phyloP scores from a whole-genome alignment of 2,888 invertebrate species.

The Entomobrya proxima region DNA sequence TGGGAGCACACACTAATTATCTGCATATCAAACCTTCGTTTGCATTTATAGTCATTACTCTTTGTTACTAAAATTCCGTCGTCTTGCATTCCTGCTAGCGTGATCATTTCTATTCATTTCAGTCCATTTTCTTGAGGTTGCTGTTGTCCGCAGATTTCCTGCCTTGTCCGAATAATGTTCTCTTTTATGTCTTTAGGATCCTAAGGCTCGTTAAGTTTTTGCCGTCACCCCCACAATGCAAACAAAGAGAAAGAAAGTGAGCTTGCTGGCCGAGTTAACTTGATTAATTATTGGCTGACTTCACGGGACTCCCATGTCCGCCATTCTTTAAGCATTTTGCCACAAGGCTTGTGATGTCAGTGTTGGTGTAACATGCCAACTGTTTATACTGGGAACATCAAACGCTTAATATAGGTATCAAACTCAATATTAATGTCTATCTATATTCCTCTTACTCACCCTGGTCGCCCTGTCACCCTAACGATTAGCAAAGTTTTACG shows the following conservation, averaged over 20 bases:
- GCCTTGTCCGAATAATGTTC: too few species aligned
- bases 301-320: slow-evolving; percentile 45
- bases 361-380: slow-evolving; percentile 33
- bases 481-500: background rate
- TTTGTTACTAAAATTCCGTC: background rate
- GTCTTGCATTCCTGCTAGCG: background rate
- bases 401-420: background rate
- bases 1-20: slow-evolving; percentile 45
- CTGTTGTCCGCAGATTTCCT: slow-evolving; percentile 9
- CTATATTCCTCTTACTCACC: background rate
- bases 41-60: background rate
- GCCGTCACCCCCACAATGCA: background rate
- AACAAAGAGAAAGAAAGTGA: slow-evolving; percentile 9
- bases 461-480: too few species aligned
- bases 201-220: background rate
- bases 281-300: slow-evolving; percentile 65
- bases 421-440: background rate
- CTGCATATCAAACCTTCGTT: background rate
- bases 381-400: background rate
- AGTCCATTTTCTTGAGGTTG: background rate
- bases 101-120: background rate
- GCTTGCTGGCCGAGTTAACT: slow-evolving; percentile 59
- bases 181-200: background rate
- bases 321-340: slow-evolving; percentile 43
- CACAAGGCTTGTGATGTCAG: slow-evolving; percentile 49